These are phyloP conservation scores for Macrochelys suwanniensis DNA, from an alignment of 2,797 vertebrate genomes.

Conservation along the genomic window DNA sequence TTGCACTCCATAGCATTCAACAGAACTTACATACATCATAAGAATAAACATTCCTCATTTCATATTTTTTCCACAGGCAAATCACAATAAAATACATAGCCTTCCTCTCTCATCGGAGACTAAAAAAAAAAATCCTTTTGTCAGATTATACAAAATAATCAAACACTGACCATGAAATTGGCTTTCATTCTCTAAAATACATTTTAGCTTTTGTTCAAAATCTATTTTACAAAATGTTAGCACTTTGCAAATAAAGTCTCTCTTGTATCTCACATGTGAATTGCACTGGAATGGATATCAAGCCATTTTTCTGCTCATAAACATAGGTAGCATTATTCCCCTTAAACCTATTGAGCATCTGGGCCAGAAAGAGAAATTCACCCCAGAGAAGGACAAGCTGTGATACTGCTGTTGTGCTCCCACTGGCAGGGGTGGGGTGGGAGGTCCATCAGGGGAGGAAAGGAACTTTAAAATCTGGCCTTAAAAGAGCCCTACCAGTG, in stretches of 20 bases:
- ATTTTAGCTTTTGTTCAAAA: background rate
- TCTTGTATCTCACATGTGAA: fast-evolving
- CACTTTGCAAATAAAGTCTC: background rate
- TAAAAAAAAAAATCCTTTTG: constrained; percentile 15
- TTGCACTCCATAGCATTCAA: background rate
- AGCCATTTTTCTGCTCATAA: background rate
- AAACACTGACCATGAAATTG: background rate
- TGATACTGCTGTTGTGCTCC: background rate
- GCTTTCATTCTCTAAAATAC: background rate
- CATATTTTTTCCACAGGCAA: constrained; percentile 56
- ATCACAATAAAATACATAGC: constrained; percentile 38
- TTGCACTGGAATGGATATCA: fast-evolving
- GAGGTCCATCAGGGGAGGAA: background rate
- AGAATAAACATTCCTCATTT: constrained; percentile 58
- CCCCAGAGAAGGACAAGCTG: fast-evolving
- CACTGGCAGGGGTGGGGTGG: no score
- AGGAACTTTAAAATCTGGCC: background rate
- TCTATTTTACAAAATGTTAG: background rate
- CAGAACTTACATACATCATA: constrained; percentile 48
- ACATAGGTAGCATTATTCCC: fast-evolving
- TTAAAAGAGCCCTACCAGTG: background rate
- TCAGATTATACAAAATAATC: constrained; percentile 52
- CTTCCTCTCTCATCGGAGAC: constrained; percentile 58
- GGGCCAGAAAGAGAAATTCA: background rate
- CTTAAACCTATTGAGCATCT: background rate